Evolutionary conservation across 2,113 vertebrate species (phyloP).

Genomic region (Cyphomyrus discorhynchus): DNA sequence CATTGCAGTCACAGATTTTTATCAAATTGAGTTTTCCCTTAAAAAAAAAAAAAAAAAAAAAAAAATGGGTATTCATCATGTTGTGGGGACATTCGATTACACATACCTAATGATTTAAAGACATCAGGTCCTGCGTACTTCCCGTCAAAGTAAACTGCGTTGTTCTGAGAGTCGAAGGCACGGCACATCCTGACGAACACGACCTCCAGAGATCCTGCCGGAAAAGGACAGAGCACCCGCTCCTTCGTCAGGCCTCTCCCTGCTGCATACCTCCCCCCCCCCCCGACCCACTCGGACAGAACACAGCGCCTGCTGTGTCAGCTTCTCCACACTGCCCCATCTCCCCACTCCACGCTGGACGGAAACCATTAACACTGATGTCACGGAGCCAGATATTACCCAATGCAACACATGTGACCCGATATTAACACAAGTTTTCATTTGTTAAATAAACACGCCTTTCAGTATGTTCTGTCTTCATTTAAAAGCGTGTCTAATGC

Average conservation of each 20-base stretch:
- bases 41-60: too few relatives aligned
- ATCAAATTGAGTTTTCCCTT: neutral
- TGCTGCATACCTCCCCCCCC: neutral
- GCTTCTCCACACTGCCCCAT: neutral
- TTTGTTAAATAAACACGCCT: neutral
- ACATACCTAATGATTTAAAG: constrained; percentile 83
- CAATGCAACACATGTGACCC: neutral
- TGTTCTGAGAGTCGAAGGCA: constrained; percentile 86
- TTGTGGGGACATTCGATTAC: neutral
- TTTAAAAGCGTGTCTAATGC: neutral
- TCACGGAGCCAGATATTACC: neutral
- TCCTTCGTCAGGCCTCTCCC: neutral
- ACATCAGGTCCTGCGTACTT: constrained; percentile 83
- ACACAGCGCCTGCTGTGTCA: neutral
- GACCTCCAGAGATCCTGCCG: constrained; percentile 83
- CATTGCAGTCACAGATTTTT: neutral
- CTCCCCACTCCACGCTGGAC: neutral
- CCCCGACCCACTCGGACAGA: neutral
- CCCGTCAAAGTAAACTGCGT: constrained; percentile 86
- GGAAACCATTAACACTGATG: neutral
- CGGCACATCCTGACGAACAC: constrained; percentile 91
- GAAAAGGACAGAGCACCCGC: neutral
- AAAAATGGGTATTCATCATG: too few relatives aligned
- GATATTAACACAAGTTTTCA: neutral
- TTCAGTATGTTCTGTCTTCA: neutral